Evolutionary conservation across 2,888 invertebrate species (phyloP), one percentile per base, ranked within the genome.

Genomic region (Pteria penguin): DNA sequence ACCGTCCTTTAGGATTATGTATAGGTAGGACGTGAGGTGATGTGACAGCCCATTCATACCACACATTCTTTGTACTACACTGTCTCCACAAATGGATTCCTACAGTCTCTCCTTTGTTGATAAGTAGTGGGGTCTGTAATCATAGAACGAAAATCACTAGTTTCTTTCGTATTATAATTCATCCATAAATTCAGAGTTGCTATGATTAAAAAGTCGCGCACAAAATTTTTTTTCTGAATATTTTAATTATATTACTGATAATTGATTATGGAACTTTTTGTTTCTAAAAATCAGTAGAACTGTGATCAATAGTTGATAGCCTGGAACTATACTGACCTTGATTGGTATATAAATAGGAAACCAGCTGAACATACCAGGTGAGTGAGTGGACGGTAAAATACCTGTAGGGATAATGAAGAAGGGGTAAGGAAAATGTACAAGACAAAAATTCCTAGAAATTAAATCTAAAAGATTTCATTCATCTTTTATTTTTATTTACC

Each of bases 331-430:
- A 79, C 85, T 82, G 78, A 91, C 91, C 86, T 85, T 90, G 32
- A 97, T 94, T 8, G 99, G 98, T 90, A 99, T 97, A 87, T 96
- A 96, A 82, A 98, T 96, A 4, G 99, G 98, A 92, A 99, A 99
- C 99, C 99, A 99, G 79, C 97, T 97, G 88, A 97, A 96, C 97
- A 99, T 97, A 84, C 96, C 97, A 0, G 94, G 94, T 26, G 98
- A 97, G 91, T 97, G 96, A 0, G 96, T 96, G 61, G 94, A 94
- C 0, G 99, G 98, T 86, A 96, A 95, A 88, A 97, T 98, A 92
- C 92, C 92, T 92, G 83, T 27, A 80, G 76, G n/a, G n/a, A n/a
- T n/a, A n/a, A n/a, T n/a, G n/a, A n/a, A n/a, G n/a, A n/a, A n/a
- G n/a, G n/a, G n/a, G n/a, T n/a, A n/a, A n/a, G n/a, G n/a, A n/a